Percentiles rank a stretch among this genome's conserved stretches.
phyloP scores from a whole-genome alignment of 2,113 vertebrate species.

The Lontra canadensis region DNA sequence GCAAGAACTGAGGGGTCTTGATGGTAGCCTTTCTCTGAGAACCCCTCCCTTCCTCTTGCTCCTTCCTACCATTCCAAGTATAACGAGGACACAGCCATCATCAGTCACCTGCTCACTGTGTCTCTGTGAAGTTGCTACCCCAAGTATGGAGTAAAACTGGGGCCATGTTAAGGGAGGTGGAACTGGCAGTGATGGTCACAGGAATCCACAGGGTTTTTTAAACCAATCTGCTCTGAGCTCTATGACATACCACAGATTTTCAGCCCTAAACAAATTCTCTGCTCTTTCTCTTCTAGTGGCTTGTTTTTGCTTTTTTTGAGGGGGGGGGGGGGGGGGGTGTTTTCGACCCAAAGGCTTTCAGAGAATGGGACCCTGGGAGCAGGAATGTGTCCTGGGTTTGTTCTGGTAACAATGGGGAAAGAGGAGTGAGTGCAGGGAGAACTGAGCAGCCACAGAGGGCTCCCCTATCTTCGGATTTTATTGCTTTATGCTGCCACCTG shows the following conservation, averaged over 20 bases:
- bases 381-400: background rate
- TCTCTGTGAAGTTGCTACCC: background rate
- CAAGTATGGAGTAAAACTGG: background rate
- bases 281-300: background rate
- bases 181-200: background rate
- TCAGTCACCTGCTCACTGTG: background rate
- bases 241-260: background rate
- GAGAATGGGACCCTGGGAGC: background rate
- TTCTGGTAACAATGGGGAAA: background rate
- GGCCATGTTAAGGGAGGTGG: background rate
- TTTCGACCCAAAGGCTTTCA: background rate
- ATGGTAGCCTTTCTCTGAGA: background rate
- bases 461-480: accelerated
- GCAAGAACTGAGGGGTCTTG: background rate
- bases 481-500: conserved; percentile 63
- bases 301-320: background rate
- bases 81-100: background rate
- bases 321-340: accelerated
- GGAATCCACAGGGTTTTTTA: background rate
- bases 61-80: background rate
- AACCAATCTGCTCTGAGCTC: background rate
- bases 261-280: background rate
- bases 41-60: background rate
- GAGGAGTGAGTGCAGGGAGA: background rate
- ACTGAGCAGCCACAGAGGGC: background rate